These are phyloP conservation scores for Candidula unifasciata DNA, from an alignment of 2,888 invertebrate species.

Conservation along the genomic window DNA sequence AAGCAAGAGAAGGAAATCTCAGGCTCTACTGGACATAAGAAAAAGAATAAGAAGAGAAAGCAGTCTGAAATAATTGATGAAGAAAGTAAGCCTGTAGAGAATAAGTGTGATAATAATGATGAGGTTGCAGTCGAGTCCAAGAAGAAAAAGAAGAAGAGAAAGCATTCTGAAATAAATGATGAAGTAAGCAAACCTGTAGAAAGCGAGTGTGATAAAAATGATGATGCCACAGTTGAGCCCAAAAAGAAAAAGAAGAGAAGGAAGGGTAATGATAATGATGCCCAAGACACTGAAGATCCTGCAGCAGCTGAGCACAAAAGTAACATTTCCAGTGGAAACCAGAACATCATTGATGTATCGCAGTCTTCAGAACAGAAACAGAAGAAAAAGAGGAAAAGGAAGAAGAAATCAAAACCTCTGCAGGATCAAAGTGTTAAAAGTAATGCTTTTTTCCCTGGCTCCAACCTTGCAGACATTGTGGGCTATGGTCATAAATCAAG, in stretches of 20 bases:
- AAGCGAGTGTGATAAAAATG: not conserved
- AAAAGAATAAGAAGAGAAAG: conserved; percentile 16
- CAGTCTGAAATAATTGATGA: not conserved
- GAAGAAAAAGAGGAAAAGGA: conserved; percentile 30
- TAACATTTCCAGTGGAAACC: too few species aligned
- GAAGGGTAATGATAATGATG: conserved; percentile 17
- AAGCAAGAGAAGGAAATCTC: conserved; percentile 7
- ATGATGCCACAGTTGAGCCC: not conserved
- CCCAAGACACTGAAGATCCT: too few species aligned
- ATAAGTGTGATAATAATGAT: not conserved
- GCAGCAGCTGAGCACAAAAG: too few species aligned
- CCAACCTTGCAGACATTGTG: conserved; percentile 32
- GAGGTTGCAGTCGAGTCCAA: not conserved
- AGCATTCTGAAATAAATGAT: not conserved
- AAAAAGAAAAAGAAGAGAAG: too few species aligned
- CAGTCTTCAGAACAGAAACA: not conserved
- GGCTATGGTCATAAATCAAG: conserved; percentile 10
- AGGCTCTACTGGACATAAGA: conserved; percentile 41
- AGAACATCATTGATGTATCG: too few species aligned
- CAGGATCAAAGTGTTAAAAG: not conserved
- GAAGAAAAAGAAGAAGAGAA: conserved; percentile 50
- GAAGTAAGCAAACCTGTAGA: not conserved
- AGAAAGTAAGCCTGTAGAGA: not conserved
- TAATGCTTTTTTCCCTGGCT: conserved; percentile 39
- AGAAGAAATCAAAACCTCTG: conserved; percentile 1